Evolutionary conservation across 2,113 vertebrate species (phyloP).

Genomic region (Coturnix japonica): DNA sequence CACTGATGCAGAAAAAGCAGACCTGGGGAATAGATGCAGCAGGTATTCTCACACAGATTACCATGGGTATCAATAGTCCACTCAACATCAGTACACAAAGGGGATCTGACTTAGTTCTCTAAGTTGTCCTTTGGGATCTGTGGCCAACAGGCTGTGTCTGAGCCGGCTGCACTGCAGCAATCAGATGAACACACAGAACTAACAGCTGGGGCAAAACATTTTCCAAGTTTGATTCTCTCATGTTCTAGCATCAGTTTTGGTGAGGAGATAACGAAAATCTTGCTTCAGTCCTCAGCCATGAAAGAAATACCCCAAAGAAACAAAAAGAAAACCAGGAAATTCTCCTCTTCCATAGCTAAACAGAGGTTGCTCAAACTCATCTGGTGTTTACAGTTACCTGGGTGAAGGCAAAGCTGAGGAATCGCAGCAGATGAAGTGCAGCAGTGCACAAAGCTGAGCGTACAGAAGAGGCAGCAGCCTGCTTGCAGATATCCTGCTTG

Average conservation of each 20-base stretch:
- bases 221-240: neutral
- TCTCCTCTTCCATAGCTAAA: neutral
- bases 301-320: neutral
- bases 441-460: neutral
- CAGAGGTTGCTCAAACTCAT: neutral
- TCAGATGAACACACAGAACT: neutral
- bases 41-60: neutral
- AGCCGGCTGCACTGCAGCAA: neutral
- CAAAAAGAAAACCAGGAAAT: neutral
- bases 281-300: neutral
- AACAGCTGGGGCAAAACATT: neutral
- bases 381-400: neutral
- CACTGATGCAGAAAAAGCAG: neutral
- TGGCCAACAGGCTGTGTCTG: rapidly evolving
- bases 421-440: neutral
- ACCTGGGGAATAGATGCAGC: neutral
- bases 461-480: neutral
- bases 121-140: neutral
- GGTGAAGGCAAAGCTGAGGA: neutral
- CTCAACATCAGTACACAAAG: neutral
- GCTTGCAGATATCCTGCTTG: neutral
- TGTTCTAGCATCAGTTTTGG: neutral
- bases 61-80: neutral
- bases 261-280: neutral
- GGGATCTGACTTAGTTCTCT: neutral